These are phyloP conservation scores for Ictalurus punctatus DNA, from an alignment of 2,113 vertebrate genomes.

Conservation along the genomic window DNA sequence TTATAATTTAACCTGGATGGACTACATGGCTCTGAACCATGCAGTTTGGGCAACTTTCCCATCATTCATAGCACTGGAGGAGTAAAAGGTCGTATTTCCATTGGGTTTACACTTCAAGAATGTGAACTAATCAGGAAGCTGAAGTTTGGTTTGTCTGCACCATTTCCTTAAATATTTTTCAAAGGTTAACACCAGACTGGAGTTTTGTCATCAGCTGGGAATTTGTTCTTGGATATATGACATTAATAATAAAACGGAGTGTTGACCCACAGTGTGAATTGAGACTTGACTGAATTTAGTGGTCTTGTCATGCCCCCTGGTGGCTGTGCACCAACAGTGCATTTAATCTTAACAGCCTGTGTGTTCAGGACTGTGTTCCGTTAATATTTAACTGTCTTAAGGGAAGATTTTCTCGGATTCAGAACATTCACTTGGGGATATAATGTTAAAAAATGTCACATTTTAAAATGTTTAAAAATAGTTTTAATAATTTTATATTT, in stretches of 20 bases:
- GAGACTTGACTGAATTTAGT: not conserved
- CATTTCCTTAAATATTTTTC: not conserved
- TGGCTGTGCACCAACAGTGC: not conserved
- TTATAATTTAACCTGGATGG: conserved; percentile 15
- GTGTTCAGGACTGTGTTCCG: not conserved
- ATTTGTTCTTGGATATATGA: not conserved
- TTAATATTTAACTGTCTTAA: too few species aligned
- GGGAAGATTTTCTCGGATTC: not conserved
- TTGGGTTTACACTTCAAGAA: not conserved
- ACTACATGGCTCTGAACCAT: not conserved
- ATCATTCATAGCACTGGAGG: not conserved
- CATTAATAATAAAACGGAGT: not conserved
- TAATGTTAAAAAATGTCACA: too few species aligned
- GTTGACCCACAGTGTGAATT: not conserved
- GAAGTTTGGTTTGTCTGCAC: not conserved
- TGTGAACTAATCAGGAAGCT: not conserved
- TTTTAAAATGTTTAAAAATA: too few species aligned
- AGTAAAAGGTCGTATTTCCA: conserved; percentile 9
- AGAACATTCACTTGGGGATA: not conserved
- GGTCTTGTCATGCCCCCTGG: conserved; percentile 19
- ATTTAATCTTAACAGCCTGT: not conserved
- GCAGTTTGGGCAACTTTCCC: not conserved
- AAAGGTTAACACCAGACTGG: not conserved
- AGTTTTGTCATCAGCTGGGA: not conserved
- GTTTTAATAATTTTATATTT: not conserved